Base-by-base conservation (phyloP, 2,797 vertebrate species). In the Catharus ustulatus region DNA sequence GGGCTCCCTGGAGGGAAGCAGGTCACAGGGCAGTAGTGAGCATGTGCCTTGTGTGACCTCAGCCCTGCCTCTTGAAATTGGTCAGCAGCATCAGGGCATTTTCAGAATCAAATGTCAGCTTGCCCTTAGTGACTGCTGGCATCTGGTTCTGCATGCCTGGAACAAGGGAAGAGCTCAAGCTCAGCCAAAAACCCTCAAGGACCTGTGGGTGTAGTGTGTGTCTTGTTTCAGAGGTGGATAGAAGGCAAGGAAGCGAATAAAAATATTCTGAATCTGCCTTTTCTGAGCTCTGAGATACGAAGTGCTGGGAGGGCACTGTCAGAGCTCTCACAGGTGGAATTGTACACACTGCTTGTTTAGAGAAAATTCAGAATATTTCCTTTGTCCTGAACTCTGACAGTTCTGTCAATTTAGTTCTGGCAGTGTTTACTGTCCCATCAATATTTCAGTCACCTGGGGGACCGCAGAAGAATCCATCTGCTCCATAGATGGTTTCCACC, bases 391-490 rank as follows among this genome's bases (percentile, higher is more conserved):
- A 24, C 40, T 42, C 21, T 15, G 21, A 16, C 21, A 46, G 3
- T 45, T 63, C 40, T 43, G 69, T 34, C 69, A 40, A 1, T 16
- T 32, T 55, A 42, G 30, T 45, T 66, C 36, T 69, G 58, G 14
- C 73, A 32, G 18, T 21, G 30, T 84, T 40, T 51, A 14, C 21
- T 61, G 22, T 48, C 51, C 18, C n/a, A n/a, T 16, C 1, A 15
- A 55, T 59, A 26, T 68, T 64, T 61, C 54, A 58, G 97, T 97
- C 82, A 99, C 99, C 98, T 84, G 99, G 99, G 75, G 98, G 97
- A 21, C 99, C 98, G 79, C 99, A 99, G 79, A 99, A 99, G 97
- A 99, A 99, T 19, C 97, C 97, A 27, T 99, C 98, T 4, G 98
- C 98, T 74, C 98, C 97, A 2, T 98, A 97, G 88, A 98, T 98